These are phyloP conservation scores for Iguana delicatissima DNA, from an alignment of 2,797 vertebrate species.

Conservation along the genomic window DNA sequence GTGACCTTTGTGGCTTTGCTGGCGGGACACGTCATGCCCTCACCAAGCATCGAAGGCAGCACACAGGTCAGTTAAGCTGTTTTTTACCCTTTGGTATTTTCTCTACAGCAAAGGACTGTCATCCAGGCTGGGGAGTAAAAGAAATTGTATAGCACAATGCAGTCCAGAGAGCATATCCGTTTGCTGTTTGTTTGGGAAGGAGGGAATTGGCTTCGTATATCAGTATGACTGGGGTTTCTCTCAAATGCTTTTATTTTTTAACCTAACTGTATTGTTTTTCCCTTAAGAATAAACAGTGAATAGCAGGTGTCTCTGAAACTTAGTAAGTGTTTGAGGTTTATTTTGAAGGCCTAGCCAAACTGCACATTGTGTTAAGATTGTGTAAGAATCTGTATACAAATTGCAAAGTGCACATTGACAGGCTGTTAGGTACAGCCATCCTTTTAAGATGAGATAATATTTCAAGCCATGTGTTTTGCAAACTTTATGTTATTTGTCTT, in stretches of 20 bases:
- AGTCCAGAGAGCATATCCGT: constrained; percentile 15
- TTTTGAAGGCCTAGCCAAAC: constrained; percentile 53
- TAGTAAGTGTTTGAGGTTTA: constrained; percentile 32
- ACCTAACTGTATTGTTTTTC: constrained; percentile 22
- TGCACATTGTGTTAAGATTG: constrained; percentile 55
- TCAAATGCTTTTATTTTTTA: constrained; percentile 37
- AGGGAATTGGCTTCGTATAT: neutral
- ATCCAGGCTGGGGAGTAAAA: constrained; percentile 49
- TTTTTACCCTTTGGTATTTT: constrained; percentile 60
- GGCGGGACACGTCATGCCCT: constrained; percentile 97
- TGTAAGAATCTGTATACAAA: constrained; percentile 48
- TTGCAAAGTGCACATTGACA: constrained; percentile 54
- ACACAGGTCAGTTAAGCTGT: constrained; percentile 90
- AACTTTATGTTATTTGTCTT: constrained; percentile 26
- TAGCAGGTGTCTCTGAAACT: constrained; percentile 49
- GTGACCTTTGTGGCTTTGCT: constrained; percentile 98
- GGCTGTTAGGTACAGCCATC: constrained; percentile 50
- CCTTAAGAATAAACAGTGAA: constrained; percentile 32
- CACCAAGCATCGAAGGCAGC: constrained; percentile 96
- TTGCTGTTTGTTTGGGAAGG: constrained; percentile 28
- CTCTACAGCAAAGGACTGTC: constrained; percentile 63
- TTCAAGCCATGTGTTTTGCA: constrained; percentile 49
- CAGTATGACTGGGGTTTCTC: neutral
- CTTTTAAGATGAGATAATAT: constrained; percentile 37
- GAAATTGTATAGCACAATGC: constrained; percentile 54